Base-by-base conservation (phyloP, 2,797 vertebrate genomes). In the Sciurus vulgaris region DNA sequence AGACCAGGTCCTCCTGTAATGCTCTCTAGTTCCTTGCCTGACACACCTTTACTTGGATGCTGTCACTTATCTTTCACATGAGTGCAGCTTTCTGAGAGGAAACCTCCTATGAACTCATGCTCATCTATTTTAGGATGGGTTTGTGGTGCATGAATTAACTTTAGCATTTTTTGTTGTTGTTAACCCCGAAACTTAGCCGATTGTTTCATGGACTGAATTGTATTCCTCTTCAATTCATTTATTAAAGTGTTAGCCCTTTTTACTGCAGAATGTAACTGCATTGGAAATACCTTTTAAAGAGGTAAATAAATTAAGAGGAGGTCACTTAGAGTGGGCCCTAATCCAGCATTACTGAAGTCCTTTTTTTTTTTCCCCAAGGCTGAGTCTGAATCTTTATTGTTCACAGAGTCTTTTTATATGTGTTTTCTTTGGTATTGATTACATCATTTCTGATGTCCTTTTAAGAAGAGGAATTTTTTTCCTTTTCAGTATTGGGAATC, bases 271-370 rank as follows among this genome's bases (percentile, higher is more conserved):
- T 83, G 47, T 86, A 78, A 77, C 63, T 38, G 3, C 33, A 79
- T 44, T 54, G 47, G 63, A 90, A 20, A 61, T 61, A 67, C 24
- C 81, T 28, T 74, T 93, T 44, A 73, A 61, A 81, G 49, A 44
- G 28, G 35, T 38, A 70, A 87, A 77, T 70, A 77, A 91, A 11
- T 88, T 85, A 91, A 91, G 33, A 73, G 85, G 51, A 88, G 13
- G 10, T 76, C 54, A 77, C 51, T 49, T 41, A n/a, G 20, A 5
- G 12, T 90, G n/a, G 41, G 5, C 26, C 2, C 7, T 89, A 59
- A 70, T 51, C 59, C 54, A 77, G 3, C 44, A n/a, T 54, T n/a
- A 51, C n/a, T 15, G 14, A 54, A 70, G 54, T 86, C 56, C 79
- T 86, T 69, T 63, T 47, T 44, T 47, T 47, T 47, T 47, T 38